Evolutionary conservation across 2,797 vertebrate species (phyloP).

Genomic region (Lacerta viridis): DNA sequence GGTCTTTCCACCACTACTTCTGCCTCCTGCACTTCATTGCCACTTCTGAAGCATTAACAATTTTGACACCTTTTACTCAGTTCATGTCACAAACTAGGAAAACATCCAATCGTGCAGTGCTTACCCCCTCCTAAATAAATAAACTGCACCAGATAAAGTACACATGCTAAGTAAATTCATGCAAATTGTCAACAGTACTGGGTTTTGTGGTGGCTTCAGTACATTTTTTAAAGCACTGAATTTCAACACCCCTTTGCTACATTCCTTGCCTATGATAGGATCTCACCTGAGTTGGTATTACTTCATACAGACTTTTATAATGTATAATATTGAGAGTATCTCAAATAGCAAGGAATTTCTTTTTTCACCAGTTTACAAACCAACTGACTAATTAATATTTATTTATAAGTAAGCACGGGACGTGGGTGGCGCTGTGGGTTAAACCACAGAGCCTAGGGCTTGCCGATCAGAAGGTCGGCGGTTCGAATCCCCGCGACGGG

Average conservation of each 20-base stretch:
- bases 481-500: too few relatives aligned
- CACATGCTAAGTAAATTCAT: not conserved
- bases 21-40: not conserved
- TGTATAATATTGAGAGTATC: not conserved
- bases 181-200: not conserved
- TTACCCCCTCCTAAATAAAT: not conserved
- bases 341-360: not conserved
- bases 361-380: not conserved
- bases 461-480: too few relatives aligned
- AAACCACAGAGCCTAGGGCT: too few relatives aligned
- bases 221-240: not conserved
- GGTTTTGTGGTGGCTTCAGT: not conserved
- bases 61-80: conserved; percentile 1
- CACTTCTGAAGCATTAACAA: not conserved
- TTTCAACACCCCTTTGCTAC: not conserved
- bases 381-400: not conserved
- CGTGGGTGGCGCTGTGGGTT: too few relatives aligned
- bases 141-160: not conserved
- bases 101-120: not conserved
- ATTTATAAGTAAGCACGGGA: not conserved
- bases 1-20: not conserved
- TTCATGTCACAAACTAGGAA: not conserved
- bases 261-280: not conserved
- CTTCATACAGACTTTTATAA: conserved; percentile 9
- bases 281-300: not conserved